Evolutionary conservation across 2,113 vertebrate genomes (phyloP), one percentile per base, ranked within the genome.

Genomic region (Pygoscelis adeliae): DNA sequence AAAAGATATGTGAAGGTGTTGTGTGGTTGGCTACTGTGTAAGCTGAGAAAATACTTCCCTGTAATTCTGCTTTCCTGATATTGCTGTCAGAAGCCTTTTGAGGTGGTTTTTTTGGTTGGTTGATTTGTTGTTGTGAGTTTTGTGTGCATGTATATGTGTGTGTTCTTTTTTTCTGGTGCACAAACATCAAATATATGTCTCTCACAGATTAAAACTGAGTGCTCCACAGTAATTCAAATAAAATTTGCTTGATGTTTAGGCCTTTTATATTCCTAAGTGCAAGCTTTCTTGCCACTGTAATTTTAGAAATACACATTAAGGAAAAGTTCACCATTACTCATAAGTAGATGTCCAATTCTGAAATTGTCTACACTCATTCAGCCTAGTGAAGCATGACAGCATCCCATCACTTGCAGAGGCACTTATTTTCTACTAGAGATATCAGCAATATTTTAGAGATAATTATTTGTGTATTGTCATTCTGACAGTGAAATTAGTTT

Each of bases 401-500:
- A 76, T 65, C 10, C 50, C 56, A 80, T 69, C 74, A 67, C 12
- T 88, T 81, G 8, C 40, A 83, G 30, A 62, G 18, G 14, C 22
- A 70, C 10, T 87, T 96, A 83, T 80, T 93, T 92, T 61, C 55
- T 86, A 74, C 30, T 38, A 87, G 50, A 72, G 36, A 92, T 93
- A 65, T 2, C 17, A 91, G 32, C 26, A 93, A 62, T 78, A 93
- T 79, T 89, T 89, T 66, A 86, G 46, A 91, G 56, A 52, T 74
- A 90, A 93, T 91, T 94, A 63, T 78, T 88, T 76, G 25, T 86
- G 23, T 77, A 83, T 88, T 93, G 71, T 86, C 69, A 87, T 46
- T 88, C 21, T 58, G 44, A 69, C 19, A 32, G 53, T 29, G 27
- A 91, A 87, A 94, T 93, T 71, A 44, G 4, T 78, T 88, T 83